These are phyloP conservation scores for Carassius gibelio DNA, from an alignment of 2,113 vertebrate species.

Conservation along the genomic window DNA sequence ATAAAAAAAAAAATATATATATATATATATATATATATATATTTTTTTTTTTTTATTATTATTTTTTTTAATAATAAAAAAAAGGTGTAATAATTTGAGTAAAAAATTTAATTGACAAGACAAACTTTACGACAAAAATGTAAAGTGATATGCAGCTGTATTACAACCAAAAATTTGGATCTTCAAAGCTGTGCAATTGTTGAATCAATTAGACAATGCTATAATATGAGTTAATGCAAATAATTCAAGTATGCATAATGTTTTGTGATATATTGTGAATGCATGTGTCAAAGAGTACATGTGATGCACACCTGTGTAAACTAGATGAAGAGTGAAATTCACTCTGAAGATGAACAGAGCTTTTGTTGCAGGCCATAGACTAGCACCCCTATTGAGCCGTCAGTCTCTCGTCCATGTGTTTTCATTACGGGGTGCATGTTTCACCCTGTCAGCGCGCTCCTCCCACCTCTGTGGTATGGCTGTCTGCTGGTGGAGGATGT, in stretches of 20 bases:
- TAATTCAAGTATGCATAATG: not conserved
- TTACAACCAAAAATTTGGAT: too few relatives aligned
- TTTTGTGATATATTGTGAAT: constrained; percentile 7
- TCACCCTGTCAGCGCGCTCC: constrained; percentile 26
- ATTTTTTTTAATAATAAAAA: too few relatives aligned
- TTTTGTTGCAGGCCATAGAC: constrained; percentile 40
- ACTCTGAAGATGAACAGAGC: constrained; percentile 40
- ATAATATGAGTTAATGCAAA: too few relatives aligned
- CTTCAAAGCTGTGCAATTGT: too few relatives aligned
- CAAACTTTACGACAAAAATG: too few relatives aligned
- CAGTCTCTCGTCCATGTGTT: constrained; percentile 37
- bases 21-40: too few relatives aligned
- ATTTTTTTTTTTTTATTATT: too few relatives aligned
- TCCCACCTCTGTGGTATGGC: not conserved
- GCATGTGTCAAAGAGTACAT: constrained; percentile 13
- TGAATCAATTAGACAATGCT: too few relatives aligned
- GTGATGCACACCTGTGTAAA: constrained; percentile 60
- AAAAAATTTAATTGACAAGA: too few relatives aligned
- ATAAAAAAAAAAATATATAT: too few relatives aligned
- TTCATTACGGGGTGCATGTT: constrained; percentile 42
- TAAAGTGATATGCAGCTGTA: too few relatives aligned
- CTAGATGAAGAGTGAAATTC: constrained; percentile 32
- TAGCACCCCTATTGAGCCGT: constrained; percentile 6
- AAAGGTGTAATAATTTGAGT: too few relatives aligned
- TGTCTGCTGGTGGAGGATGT: constrained; percentile 45